Evolutionary conservation across 1,140 invertebrate genomes (phyloP).

Genomic region (Centruroides vittatus): DNA sequence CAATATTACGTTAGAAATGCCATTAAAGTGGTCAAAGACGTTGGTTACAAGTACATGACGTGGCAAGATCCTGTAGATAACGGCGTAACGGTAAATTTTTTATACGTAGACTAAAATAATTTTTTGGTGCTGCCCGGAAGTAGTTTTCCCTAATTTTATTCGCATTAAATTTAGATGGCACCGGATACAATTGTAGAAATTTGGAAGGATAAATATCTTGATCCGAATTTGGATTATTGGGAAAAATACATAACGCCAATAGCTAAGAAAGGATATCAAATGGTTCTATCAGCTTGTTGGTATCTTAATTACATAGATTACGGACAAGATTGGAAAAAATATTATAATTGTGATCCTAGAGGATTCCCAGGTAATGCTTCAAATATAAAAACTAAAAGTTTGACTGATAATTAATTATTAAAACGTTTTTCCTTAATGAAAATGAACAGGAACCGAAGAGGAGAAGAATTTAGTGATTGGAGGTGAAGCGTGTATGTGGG

Average conservation of each 20-base stretch:
- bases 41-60: conserved; percentile 25
- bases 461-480: conserved; percentile 19
- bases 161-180: conserved; percentile 7
- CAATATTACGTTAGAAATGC: conserved; percentile 24
- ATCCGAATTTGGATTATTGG: conserved; percentile 13
- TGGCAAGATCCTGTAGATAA: conserved; percentile 29
- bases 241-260: conserved; percentile 12
- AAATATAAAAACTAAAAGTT: neutral
- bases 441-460: neutral
- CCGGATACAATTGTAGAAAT: conserved; percentile 35
- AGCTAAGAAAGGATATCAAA: conserved; percentile 18
- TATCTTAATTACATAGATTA: conserved; percentile 30
- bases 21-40: conserved; percentile 20
- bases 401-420: neutral
- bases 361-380: conserved; percentile 22
- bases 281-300: conserved; percentile 27
- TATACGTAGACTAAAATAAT: neutral
- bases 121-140: neutral
- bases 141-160: neutral
- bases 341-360: conserved; percentile 34
- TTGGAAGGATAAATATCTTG: conserved; percentile 22
- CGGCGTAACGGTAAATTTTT: conserved; percentile 18
- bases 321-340: conserved; percentile 32
- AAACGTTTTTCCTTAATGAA: neutral
- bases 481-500: conserved; percentile 28